Base-by-base conservation (phyloP, 2,113 vertebrate species). In the Alligator sinensis region DNA sequence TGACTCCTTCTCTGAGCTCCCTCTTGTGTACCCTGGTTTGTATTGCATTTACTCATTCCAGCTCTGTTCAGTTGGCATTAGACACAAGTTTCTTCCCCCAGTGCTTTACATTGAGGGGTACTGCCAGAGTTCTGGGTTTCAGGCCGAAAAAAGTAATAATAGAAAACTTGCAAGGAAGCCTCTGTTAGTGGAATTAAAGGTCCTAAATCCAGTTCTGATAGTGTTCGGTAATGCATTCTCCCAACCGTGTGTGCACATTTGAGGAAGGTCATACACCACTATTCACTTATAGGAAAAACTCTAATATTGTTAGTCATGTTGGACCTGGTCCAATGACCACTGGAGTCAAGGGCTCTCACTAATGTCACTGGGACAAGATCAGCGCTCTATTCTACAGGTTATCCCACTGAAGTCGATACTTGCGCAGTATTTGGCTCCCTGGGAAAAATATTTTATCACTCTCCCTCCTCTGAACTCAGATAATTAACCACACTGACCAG, bases 1-100 rank as follows among this genome's bases (percentile, higher is more conserved):
- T 61, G 30, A 78, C 5, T 28, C 15, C 94, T 75, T 80, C 79
- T 55, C 72, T 28, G 88, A 90, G 86, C 92, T 89, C 92, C 96
- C 95, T 25, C 90, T 30, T 95, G 95, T 82, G 93, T 93, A 38
- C 81, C 2, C 75, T 21, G 3, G 55, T 60, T 3, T 74, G 34
- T 47, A 25, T 74, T 47, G 34, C 70, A 47, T 74, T 47, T 74
- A 24, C 21, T 74, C 34, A 74, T 22, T 74, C 14, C 6, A 4
- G 22, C 70, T 74, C 21, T 47, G 15, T 38, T 74, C 21, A 74
- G 15, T 18, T 8, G 70, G 70, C 21, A 38, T 72, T 38, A 38
- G 21, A 74, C 21, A 74, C 19, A 38, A 34, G 18, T 2, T 3
- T 22, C 21, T 22, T 62, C 60, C 60, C 61, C 34, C 12, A 3